Evolutionary conservation across 1,140 invertebrate species (phyloP).

Genomic region (Hyposmocoma kahamanoa): DNA sequence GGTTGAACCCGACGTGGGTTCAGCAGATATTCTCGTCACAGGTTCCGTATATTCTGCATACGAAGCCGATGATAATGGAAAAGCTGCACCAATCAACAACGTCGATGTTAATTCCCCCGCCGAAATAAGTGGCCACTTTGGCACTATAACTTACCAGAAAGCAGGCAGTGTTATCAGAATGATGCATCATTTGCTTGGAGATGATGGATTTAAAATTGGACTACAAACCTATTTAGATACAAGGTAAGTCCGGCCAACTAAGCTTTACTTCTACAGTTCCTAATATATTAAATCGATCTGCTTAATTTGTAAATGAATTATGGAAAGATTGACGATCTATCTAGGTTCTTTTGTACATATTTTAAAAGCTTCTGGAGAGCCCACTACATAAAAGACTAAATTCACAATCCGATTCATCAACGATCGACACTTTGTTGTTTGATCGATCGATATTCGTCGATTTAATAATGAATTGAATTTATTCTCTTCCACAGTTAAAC

Average conservation of each 20-base stretch:
- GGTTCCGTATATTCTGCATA: conserved; percentile 56
- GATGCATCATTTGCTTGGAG: conserved; percentile 81
- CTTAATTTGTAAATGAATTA: no score
- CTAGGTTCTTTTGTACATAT: no score
- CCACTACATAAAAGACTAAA: no score
- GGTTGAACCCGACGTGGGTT: conserved; percentile 51
- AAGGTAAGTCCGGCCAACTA: conserved; percentile 58
- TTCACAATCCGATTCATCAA: no score
- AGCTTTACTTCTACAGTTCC: conserved; percentile 16
- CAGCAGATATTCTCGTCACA: conserved; percentile 45
- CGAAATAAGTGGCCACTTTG: conserved; percentile 75
- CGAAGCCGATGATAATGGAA: conserved; percentile 40
- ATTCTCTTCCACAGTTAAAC: no score
- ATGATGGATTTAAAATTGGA: conserved; percentile 77
- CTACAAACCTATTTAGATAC: conserved; percentile 73
- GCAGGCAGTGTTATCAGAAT: conserved; percentile 83
- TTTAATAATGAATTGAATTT: no score
- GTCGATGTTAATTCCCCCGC: conserved; percentile 67
- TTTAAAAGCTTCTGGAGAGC: no score
- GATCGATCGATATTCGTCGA: no score
- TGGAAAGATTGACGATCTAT: no score
- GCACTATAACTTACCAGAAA: conserved; percentile 77
- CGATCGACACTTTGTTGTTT: no score
- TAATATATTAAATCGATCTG: no score
- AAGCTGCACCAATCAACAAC: conserved; percentile 44